Evolutionary conservation across 2,888 invertebrate genomes (phyloP), one percentile per base, ranked within the genome.

Genomic region (Hypomecis atomaria): DNA sequence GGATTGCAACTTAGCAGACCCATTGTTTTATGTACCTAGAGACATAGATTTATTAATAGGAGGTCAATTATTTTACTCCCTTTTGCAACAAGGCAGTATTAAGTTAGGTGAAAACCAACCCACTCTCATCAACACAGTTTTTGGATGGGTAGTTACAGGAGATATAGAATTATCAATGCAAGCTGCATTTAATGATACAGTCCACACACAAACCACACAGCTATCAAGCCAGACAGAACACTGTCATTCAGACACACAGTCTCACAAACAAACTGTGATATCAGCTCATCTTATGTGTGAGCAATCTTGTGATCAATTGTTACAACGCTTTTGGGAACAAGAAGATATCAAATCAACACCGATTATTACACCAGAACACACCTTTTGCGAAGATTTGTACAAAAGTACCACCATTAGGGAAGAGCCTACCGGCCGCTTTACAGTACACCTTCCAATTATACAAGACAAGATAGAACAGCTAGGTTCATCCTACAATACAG

Each of bases 91-190:
- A 11, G 49, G 49, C 11, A 49, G n/a, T 11, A 56, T 56, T n/a
- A 49, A 58, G 34, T 43, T 58, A 58, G 58, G 49, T 6, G 11
- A 42, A 6, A 34, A 42, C 13, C 38, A 10, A 43, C 49, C 58
- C 7, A 43, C 43, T 10, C 43, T 58, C 11, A 43, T 58, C 9
- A 34, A 43, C 6, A 58, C 58, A 13, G 58, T 58, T 0, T 58
- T 58, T 50, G 57, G 57, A 33, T 58, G 57, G 57, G 38, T 58
- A 34, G 57, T 49, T 7, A 58, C 57, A 33, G 57, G 57, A 6
- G 49, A 58, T 10, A 42, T 47, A 4, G 56, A 56, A 56, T 23
- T 57, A 48, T 23, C 23, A 23, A 42, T 57, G 33, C 57, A 57
- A 40, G 6, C 55, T 8, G 8, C 23, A 42, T 48, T 47, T 56